phyloP scores from a whole-genome alignment of 2,888 invertebrate genomes.

The Drosophila setosimentum region DNA sequence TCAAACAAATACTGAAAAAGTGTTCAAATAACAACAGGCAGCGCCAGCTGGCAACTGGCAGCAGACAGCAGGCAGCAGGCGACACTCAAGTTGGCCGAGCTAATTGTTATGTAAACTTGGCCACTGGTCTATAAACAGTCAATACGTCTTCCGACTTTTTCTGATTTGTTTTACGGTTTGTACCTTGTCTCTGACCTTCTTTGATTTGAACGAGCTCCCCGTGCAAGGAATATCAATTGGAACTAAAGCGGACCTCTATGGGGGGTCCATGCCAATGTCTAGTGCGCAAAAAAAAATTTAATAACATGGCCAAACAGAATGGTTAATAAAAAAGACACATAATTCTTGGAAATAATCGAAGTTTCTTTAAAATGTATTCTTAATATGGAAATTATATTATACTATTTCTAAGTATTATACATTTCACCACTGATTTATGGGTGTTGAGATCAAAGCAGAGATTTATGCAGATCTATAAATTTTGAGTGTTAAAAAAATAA shows the following conservation, averaged over 20 bases:
- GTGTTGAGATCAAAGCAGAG: neutral
- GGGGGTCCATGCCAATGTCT: conserved; percentile 37
- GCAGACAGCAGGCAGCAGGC: neutral
- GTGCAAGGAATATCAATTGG: conserved; percentile 56
- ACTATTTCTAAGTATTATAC: neutral
- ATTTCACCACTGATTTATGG: neutral
- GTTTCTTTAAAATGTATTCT: neutral
- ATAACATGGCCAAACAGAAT: neutral
- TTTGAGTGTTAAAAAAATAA: neutral
- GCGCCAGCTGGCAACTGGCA: neutral
- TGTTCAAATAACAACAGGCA: conserved; percentile 22
- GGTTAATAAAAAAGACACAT: neutral
- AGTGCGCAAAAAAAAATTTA: neutral
- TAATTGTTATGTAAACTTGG: conserved; percentile 72
- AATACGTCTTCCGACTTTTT: conserved; percentile 14
- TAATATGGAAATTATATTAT: neutral
- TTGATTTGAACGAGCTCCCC: conserved; percentile 33
- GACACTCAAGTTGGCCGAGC: conserved; percentile 16
- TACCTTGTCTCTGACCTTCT: conserved; percentile 53
- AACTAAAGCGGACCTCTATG: neutral
- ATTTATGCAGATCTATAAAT: neutral
- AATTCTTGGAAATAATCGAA: neutral
- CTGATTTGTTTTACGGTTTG: conserved; percentile 18
- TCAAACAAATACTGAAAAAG: conserved; percentile 21
- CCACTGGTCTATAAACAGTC: conserved; percentile 36